phyloP scores from a whole-genome alignment of 2,888 invertebrate species.

The Hypolimnas misippus region DNA sequence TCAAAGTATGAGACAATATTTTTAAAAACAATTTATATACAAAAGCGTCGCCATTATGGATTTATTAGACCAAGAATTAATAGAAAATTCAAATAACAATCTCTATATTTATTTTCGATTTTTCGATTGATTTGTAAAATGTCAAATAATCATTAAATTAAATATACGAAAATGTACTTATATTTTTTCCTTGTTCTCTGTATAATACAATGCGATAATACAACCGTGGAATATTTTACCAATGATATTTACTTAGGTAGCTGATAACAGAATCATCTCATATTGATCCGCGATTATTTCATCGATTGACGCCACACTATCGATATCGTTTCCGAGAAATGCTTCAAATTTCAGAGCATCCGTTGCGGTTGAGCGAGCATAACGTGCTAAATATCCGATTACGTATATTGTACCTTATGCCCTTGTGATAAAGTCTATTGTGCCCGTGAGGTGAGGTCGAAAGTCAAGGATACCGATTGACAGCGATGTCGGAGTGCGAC shows the following conservation, averaged over 20 bases:
- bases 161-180: too few relatives aligned
- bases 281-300: conserved; percentile 63
- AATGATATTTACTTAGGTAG: not conserved
- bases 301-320: conserved; percentile 54
- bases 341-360: conserved; percentile 54
- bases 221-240: not conserved
- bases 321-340: conserved; percentile 62
- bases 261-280: conserved; percentile 57
- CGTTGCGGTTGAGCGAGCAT: conserved; percentile 61
- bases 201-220: conserved; percentile 3
- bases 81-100: too few relatives aligned
- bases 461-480: conserved; percentile 58
- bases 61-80: too few relatives aligned
- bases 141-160: too few relatives aligned
- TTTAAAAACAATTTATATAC: too few relatives aligned
- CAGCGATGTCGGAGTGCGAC: conserved; percentile 73
- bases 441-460: conserved; percentile 42
- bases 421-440: conserved; percentile 46
- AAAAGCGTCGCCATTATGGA: too few relatives aligned
- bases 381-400: conserved; percentile 49
- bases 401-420: conserved; percentile 51
- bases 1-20: too few relatives aligned
- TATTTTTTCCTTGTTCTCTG: too few relatives aligned
- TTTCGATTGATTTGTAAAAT: too few relatives aligned
- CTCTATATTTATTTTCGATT: too few relatives aligned